Percentiles rank a stretch among this genome's conserved stretches.
phyloP scores from a whole-genome alignment of 2,113 vertebrate species.

The Istiophorus platypterus region DNA sequence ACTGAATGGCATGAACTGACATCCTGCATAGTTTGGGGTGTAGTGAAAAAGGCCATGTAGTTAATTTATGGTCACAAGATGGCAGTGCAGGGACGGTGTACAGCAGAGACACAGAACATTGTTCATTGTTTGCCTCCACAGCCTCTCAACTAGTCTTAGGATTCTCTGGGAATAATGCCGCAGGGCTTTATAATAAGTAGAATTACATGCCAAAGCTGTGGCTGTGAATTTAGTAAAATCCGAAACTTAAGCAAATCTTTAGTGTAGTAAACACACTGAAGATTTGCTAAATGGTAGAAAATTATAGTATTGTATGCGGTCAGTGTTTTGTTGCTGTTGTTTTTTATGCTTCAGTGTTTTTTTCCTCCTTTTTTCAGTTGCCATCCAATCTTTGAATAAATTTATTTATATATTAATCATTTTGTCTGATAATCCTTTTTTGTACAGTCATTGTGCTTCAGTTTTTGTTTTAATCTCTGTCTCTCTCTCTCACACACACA shows the following conservation, averaged over 20 bases:
- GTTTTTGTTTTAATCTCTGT: not conserved
- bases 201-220: not conserved
- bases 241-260: not conserved
- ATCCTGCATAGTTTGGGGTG: not conserved
- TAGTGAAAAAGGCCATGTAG: not conserved
- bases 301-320: not conserved
- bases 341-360: not conserved
- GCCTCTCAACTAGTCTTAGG: not conserved
- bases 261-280: not conserved
- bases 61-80: conserved; percentile 22
- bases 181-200: not conserved
- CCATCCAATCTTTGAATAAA: conserved; percentile 1
- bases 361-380: not conserved
- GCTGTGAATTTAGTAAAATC: not conserved
- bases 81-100: conserved; percentile 29
- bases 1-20: not conserved
- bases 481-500: no score
- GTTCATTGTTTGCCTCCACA: no score
- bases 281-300: not conserved
- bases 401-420: not conserved
- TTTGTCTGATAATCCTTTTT: not conserved
- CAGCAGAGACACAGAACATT: not conserved
- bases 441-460: not conserved
- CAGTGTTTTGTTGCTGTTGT: not conserved
- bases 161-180: not conserved